Base-by-base conservation (phyloP, 2,113 vertebrate genomes). In the Oreochromis spilurus region DNA sequence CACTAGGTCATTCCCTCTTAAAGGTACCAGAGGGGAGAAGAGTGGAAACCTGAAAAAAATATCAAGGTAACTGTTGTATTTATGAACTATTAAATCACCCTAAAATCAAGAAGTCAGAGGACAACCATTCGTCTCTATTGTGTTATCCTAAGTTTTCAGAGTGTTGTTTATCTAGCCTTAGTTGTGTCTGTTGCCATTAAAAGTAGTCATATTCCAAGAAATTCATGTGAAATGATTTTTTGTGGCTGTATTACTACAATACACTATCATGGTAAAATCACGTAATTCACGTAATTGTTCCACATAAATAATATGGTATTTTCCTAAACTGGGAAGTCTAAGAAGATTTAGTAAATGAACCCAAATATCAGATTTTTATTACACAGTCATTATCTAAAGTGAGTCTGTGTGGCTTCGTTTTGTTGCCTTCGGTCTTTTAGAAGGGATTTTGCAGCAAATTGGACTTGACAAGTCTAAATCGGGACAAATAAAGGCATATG, bases 1-100 rank as follows among this genome's bases (percentile, higher is more conserved):
- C 26, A 82, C 16, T 65, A 98, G 97, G 95, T 97, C 96, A 79
- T 96, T 98, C 85, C 97, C 97, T 95, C 96, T 98, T 89, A 98
- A 97, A 96, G 94, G 96, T 82, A 97, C 97, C 85, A 97, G 95
- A 96, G 97, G 96, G 90, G 97, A 98, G 95, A 98, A 97, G 95
- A 97, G 97, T 87, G 96, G 97, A 94, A 98, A 96, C 94, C 95
- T 98, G 95, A 98, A 97, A 95, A 98, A 97, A 95, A 94, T 97
- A 50, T 97, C 97, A 87, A 97, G 97, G 97, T 85, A 14, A 81
- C 10, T 50, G 16, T 14, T 81, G 14, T 54, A 36, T 38, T 24
- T 81, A 19, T 77, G 70, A 75, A 75, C 43, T 31, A 50, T n/a
- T 31, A 31, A 77, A 52, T 24, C 36, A 58, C 12, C n/a, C 12